These are phyloP conservation scores for Drosophila kanekoi DNA, from an alignment of 2,888 invertebrate genomes.

Conservation along the genomic window DNA sequence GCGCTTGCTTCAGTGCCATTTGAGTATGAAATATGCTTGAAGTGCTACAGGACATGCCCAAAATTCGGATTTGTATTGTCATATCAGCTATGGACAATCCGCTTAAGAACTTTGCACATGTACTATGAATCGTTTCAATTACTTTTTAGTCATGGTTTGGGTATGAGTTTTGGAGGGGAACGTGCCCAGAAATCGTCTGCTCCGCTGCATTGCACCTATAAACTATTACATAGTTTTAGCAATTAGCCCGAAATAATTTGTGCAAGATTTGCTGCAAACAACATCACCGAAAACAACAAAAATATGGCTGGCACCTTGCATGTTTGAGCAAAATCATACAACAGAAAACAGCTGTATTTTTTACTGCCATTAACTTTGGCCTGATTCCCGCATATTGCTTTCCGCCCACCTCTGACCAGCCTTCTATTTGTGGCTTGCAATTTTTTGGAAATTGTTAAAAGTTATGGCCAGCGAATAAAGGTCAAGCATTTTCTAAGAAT, in stretches of 20 bases:
- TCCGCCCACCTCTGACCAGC: no score
- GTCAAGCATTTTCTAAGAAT: conserved; percentile 4
- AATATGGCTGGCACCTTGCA: no score
- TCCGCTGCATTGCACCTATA: conserved; percentile 70
- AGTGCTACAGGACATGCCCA: conserved; percentile 22
- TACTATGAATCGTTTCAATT: conserved; percentile 52
- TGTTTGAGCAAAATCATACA: no score
- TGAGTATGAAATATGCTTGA: conserved; percentile 68
- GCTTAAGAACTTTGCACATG: no score
- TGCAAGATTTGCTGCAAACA: conserved; percentile 28
- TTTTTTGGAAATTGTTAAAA: conserved; percentile 11
- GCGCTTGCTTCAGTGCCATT: conserved; percentile 58
- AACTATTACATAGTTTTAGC: conserved; percentile 70
- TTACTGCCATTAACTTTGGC: no score
- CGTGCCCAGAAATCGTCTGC: conserved; percentile 9
- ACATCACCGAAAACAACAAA: no score
- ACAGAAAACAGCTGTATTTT: conserved; percentile 1
- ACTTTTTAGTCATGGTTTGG: conserved; percentile 14
- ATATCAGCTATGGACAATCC: no score
- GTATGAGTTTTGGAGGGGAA: background rate
- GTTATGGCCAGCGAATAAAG: conserved; percentile 39
- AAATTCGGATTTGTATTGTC: conserved; percentile 6
- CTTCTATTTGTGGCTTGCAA: no score
- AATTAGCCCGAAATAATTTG: conserved; percentile 71
- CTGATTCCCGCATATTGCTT: no score